Base-by-base conservation (phyloP, 2,888 invertebrate species). In the Platycheirus albimanus region DNA sequence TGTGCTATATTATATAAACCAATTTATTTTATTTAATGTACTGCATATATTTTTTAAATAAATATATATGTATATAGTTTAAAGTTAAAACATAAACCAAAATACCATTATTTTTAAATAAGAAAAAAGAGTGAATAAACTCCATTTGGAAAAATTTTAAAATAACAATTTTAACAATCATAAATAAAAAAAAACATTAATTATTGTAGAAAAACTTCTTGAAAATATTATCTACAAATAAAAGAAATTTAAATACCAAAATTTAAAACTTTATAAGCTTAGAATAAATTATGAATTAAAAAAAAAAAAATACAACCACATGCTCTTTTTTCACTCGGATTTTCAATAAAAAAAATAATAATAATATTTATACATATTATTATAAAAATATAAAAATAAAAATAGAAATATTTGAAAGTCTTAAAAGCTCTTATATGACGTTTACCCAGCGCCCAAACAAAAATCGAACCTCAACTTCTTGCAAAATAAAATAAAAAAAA, bases 401-500 rank as follows among this genome's bases (percentile, higher is more conserved):
- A 85, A 70, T 64, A 83, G 69, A 85, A 47, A 76, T 75, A 72
- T 54, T 64, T 79, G 38, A 70, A 75, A 67, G 49, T 75, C 75
- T 75, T 63, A 56, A 70, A 79, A 84, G 80, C 79, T 78, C 84
- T 77, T 74, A 67, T 72, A 88, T 86, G 89, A 89, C 90, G 90
- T 89, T 89, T 88, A 88, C 90, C 90, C 90, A 88, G 91, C 91
- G 90, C 90, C 91, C 91, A 91, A 90, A 91, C 91, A 91, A 91
- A 91, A 91, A 91, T 91, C 91, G 91, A 91, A 91, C 91, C 90
- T 91, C 91, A 91, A 91, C 91, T 91, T 91, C 91, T 91, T 91
- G 91, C 89, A 87, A 86, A 81, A 72, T 78, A 77, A 71, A 86
- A 85, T 85, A 86, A 84, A 66, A 72, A 36, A 69, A 74, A 85